Base-by-base conservation (phyloP, 2,888 invertebrate species). In the Dasysyrphus albostriatus region DNA sequence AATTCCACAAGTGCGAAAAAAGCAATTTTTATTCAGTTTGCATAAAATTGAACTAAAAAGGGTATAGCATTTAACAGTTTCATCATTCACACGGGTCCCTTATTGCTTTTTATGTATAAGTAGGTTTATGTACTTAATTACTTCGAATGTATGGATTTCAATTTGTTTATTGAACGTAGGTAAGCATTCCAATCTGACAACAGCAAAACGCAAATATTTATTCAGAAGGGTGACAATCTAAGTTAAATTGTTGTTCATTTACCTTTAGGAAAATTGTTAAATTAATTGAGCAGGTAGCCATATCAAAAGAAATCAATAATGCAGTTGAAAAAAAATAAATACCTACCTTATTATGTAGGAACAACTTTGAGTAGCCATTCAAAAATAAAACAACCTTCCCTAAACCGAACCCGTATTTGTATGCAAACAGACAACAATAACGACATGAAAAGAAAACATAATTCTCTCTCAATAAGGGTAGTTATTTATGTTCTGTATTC, bases 351-450 rank as follows among this genome's bases (percentile, higher is more conserved):
- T 24, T 10, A 37, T 59, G 12, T 9, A 59, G 12, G 51, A 2
- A 67, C 34, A 58, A 34, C 49, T 7, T 29, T 14, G 69, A 59
- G 44, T 37, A 32, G n/a, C 24, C 16, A 47, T 44, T 44, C 5
- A 29, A 65, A 51, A 56, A 7, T 16, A 49, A 44, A 29, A n/a
- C 51, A 65, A 16, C 65, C 69, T 80, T 75, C 73, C 14, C 73
- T 73, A 65, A 83, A 67, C 84, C 76, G 72, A 83, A 73, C 76
- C 76, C 51, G 75, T 72, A 76, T 81, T 84, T 81, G 78, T 56
- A 61, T 67, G 65, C 61, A 77, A 81, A 73, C 81, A 81, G 81
- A 76, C 84, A 84, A 84, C 76, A 84, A 84, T 84, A 81, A 67
- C 59, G 67, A 69, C 73, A 29, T n/a, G 29, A 67, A 73, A 76